Evolutionary conservation across 2,113 vertebrate species (phyloP), one percentile per base, ranked within the genome.

Genomic region (Nothoprocta pentlandii): DNA sequence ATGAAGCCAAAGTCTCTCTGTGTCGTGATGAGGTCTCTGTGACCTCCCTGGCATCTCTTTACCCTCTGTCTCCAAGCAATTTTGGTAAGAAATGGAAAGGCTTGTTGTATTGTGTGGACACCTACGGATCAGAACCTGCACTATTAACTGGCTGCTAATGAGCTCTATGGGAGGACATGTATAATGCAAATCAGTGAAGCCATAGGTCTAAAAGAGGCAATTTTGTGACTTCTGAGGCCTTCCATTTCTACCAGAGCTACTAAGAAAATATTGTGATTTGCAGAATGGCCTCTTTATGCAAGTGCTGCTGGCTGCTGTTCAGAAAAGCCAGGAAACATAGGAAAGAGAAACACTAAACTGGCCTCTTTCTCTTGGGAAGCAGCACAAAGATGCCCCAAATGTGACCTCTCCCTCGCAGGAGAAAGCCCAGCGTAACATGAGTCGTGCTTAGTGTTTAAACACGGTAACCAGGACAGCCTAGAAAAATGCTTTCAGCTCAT

Each of bases 11-110:
- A 0, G 9, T 32, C 36, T 44, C 66, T 30, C 58, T 1, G 20
- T 41, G 9, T 12, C 0, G 0, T 0, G 25, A 21, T 44, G 63
- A 12, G 3, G 12, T 46, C n/a, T 69, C 14, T 3, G 2, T 0
- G 19, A 5, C 25, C 49, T 16, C 89, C 42, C 84, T 4, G 51
- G n/a, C 13, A 66, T 34, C 66, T 74, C 4, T 0, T 2, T 28
- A 2, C 4, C 1, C 0, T 30, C 71, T 23, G 8, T 69, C 75
- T 78, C 28, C 11, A 1, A 14, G 75, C 5, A 9, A 25, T 7
- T 85, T 15, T 61, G 75, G 34, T 3, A 20, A 30, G 58, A 82
- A 42, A 49, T 20, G 39, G 26, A 10, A 46, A 2, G 4, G 19
- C 79, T 77, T 6, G 0, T 2, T 39, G 49, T 0, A 0, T 9